phyloP scores from a whole-genome alignment of 1,140 invertebrate species.

The Palaemon carinicauda region DNA sequence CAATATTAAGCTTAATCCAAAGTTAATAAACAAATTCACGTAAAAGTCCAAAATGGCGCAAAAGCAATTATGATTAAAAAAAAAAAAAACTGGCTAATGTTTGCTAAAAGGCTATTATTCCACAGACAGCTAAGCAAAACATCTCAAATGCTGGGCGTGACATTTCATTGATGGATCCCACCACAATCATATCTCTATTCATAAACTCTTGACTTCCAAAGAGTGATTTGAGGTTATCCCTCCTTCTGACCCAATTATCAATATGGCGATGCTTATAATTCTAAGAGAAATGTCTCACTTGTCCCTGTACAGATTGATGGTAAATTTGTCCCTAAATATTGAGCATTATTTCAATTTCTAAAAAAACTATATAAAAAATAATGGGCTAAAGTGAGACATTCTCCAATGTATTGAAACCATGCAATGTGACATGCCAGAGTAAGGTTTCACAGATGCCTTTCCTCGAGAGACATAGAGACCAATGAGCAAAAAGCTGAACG shows the following conservation, averaged over 20 bases:
- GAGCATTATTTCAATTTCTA: too few relatives aligned
- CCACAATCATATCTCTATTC: background rate
- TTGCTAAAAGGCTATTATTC: background rate
- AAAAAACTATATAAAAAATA: background rate
- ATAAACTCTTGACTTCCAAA: background rate
- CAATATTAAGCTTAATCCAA: too few relatives aligned
- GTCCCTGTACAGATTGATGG: too few relatives aligned
- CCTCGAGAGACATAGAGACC: background rate
- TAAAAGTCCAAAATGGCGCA: background rate
- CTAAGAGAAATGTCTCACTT: too few relatives aligned
- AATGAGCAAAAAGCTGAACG: background rate
- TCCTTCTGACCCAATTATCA: constrained; percentile 48
- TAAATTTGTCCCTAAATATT: too few relatives aligned
- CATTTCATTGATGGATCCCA: background rate
- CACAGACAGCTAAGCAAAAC: constrained; percentile 39
- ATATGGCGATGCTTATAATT: constrained; percentile 11
- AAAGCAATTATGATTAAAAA: background rate
- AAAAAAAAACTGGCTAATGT: too few relatives aligned
- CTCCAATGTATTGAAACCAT: constrained; percentile 14
- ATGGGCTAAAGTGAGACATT: background rate
- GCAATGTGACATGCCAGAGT: constrained; percentile 29
- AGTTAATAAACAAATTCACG: too few relatives aligned
- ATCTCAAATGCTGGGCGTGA: constrained; percentile 20
- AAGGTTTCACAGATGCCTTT: constrained; percentile 25
- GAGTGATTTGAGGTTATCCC: constrained; percentile 3